Base-by-base conservation (phyloP, 1,140 invertebrate species). In the Metaphire vulgaris region DNA sequence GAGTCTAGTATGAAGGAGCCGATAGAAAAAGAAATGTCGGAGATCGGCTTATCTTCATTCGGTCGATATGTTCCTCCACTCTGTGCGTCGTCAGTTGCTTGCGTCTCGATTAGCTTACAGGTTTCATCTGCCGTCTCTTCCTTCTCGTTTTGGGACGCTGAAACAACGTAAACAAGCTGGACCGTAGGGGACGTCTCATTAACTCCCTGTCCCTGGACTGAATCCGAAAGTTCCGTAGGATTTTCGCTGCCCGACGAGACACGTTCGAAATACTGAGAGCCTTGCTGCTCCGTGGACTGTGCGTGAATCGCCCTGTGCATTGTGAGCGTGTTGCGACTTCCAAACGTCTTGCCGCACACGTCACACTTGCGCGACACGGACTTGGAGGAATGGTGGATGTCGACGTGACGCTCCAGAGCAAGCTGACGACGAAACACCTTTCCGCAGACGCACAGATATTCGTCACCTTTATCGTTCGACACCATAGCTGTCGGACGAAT, bases 261-360 rank as follows among this genome's bases (percentile, higher is more conserved):
- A 6, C 41, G 6, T 12, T 6, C 6, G 21, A 21, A 21, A 6
- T 6, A 21, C 6, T 6, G 6, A 21, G 41, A 56, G 41, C 21
- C 21, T 6, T 56, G 6, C 6, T 21, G 41, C 6, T 12, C 21
- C 41, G 41, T 56, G 6, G 41, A 12, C 41, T 56, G 41, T 6
- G 41, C 21, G 33, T 76, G 75, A 33, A 76, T 41, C 33, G 33
- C 71, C 68, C 70, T 76, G 69, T 76, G 75, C 75, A 76, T 76
- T 28, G 68, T 76, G 31, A 76, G 75, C n/a, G 75, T 76, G 30
- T 72, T 76, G 68, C 28, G 68, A 28, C 33, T 73, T 67, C 75
- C 75, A 34, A 76, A 76, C 33, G 75, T 76, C 34, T 76, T 76
- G 31, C 75, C 69, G 30, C 75, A 76, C 21, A 56, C 56, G 1